Evolutionary conservation across 2,888 invertebrate species (phyloP).

Genomic region (Napeogenes sylphis): DNA sequence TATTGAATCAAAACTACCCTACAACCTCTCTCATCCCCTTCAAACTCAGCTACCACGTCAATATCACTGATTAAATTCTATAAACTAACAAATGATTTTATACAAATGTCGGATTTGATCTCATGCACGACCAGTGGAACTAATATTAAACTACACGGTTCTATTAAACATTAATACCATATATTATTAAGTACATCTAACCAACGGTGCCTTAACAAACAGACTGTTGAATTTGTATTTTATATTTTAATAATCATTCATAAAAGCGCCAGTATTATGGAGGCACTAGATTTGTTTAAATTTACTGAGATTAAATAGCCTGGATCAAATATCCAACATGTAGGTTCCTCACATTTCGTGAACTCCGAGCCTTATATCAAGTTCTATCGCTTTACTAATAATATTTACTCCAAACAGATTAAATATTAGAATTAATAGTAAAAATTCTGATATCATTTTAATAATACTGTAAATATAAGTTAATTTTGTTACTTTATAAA

Average conservation of each 20-base stretch:
- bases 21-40: not conserved
- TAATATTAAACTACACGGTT: constrained; percentile 42
- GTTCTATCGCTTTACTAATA: constrained; percentile 17
- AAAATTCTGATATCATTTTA: constrained; percentile 73
- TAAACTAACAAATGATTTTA: constrained; percentile 30
- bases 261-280: constrained; percentile 34
- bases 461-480: constrained; percentile 77
- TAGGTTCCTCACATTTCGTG: not conserved
- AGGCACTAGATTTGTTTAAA: constrained; percentile 27
- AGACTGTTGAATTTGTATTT: constrained; percentile 34
- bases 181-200: constrained; percentile 42
- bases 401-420: constrained; percentile 33
- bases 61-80: not conserved
- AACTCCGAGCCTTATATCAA: not conserved
- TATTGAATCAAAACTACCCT: constrained; percentile 2
- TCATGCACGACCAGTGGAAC: constrained; percentile 72
- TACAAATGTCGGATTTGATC: constrained; percentile 69
- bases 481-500: constrained; percentile 77
- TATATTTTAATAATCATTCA: constrained; percentile 16
- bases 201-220: constrained; percentile 70
- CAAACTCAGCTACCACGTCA: not conserved
- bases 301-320: not conserved
- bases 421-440: constrained; percentile 56
- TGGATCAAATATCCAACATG: not conserved
- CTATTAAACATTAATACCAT: constrained; percentile 36